These are phyloP conservation scores for Danionella cerebrum DNA, from an alignment of 2,113 vertebrate species.

Conservation along the genomic window DNA sequence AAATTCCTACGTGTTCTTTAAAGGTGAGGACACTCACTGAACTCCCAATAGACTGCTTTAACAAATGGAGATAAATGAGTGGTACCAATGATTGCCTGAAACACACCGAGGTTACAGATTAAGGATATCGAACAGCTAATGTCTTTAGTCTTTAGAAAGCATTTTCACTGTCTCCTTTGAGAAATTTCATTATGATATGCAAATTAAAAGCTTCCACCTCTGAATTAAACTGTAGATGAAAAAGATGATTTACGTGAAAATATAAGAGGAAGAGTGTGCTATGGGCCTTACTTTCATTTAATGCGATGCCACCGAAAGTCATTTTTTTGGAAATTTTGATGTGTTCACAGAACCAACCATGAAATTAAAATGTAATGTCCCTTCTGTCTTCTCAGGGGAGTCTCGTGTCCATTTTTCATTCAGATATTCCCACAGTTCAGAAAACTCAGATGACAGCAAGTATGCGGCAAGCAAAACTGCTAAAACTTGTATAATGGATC, in stretches of 20 bases:
- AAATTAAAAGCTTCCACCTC: neutral
- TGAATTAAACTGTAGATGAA: neutral
- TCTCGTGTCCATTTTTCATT: neutral
- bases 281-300: neutral
- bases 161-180: neutral
- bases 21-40: too few relatives aligned
- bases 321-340: constrained; percentile 9
- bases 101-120: neutral
- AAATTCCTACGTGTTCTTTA: too few relatives aligned
- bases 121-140: constrained; percentile 9
- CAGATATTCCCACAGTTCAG: neutral
- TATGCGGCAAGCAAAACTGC: constrained; percentile 16
- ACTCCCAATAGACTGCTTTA: neutral
- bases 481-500: constrained; percentile 23
- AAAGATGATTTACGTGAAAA: constrained; percentile 17
- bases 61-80: neutral
- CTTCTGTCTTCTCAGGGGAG: neutral
- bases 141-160: neutral
- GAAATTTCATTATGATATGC: constrained; percentile 8
- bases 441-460: constrained; percentile 11
- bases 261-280: neutral
- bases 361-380: neutral
- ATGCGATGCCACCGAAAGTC: neutral
- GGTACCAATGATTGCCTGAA: neutral
- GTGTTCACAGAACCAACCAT: neutral